phyloP scores from a whole-genome alignment of 2,113 vertebrate species.

The Cricetomys ansorgei region DNA sequence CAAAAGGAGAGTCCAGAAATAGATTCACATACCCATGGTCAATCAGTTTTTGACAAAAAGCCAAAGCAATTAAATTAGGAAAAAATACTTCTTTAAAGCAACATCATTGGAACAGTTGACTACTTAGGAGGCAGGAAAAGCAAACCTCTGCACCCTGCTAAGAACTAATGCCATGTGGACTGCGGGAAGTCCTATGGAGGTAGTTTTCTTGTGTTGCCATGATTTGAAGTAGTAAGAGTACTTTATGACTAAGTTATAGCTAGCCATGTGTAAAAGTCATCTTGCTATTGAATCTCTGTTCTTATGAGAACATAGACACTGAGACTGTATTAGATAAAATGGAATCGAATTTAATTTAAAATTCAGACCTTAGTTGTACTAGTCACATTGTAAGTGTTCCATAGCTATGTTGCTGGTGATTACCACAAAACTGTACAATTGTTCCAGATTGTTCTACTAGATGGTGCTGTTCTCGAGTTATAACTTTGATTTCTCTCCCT shows the following conservation, averaged over 20 bases:
- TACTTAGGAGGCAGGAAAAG: not conserved
- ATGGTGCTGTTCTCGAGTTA: not conserved
- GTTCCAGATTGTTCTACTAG: not conserved
- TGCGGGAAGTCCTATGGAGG: not conserved
- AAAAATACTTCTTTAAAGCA: conserved; percentile 7
- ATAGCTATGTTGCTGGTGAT: not conserved
- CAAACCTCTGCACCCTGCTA: not conserved
- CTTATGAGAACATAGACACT: not conserved
- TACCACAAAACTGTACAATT: not conserved
- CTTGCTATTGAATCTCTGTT: not conserved
- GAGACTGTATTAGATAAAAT: not conserved
- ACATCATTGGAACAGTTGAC: not conserved
- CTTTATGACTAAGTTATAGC: not conserved
- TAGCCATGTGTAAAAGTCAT: conserved; percentile 18
- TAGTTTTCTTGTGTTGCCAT: not conserved
- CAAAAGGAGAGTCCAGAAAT: not conserved
- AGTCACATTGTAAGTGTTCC: not conserved
- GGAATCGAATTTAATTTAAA: not conserved
- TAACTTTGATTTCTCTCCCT: not conserved
- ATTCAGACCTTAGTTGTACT: not conserved
- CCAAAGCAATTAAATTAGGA: not conserved
- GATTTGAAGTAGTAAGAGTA: not conserved
- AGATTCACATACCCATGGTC: not conserved
- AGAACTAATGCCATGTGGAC: conserved; percentile 17
- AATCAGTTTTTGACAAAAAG: not conserved